Evolutionary conservation across 2,888 invertebrate genomes (phyloP).

Genomic region (Mythimna ferrago): DNA sequence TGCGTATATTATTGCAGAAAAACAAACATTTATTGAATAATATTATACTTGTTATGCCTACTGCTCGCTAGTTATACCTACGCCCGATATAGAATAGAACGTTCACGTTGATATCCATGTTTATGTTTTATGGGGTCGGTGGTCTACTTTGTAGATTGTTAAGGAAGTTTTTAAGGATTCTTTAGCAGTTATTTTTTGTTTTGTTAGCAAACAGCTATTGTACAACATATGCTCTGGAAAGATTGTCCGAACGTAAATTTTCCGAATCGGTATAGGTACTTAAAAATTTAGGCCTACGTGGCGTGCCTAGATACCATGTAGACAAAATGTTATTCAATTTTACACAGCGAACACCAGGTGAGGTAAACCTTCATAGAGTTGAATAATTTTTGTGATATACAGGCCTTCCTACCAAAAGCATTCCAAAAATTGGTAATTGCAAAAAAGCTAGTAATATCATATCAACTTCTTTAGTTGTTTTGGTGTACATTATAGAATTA

Average conservation of each 20-base stretch:
- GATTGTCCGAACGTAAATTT: background rate
- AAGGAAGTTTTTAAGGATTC: slow-evolving; percentile 4
- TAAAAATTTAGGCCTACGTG: no score
- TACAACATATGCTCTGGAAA: background rate
- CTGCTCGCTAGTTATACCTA: slow-evolving; percentile 24
- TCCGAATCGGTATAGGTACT: background rate
- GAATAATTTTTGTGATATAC: no score
- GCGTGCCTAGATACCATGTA: no score
- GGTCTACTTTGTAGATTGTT: slow-evolving; percentile 55
- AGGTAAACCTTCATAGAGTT: no score
- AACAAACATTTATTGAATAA: slow-evolving; percentile 57
- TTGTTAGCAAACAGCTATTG: background rate
- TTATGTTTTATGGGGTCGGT: slow-evolving; percentile 58
- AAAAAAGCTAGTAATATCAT: no score
- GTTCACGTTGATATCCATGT: slow-evolving; percentile 29
- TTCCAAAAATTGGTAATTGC: background rate
- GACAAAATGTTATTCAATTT: no score
- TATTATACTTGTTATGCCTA: slow-evolving; percentile 52
- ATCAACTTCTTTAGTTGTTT: no score
- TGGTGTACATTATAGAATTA: no score
- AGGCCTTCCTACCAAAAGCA: background rate
- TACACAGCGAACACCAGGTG: no score
- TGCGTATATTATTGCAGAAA: slow-evolving; percentile 57
- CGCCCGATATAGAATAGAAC: slow-evolving; percentile 46
- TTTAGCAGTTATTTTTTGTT: slow-evolving; percentile 4